These are phyloP conservation scores for Solenodon paradoxus DNA, from an alignment of 2,113 vertebrate species.

Conservation along the genomic window DNA sequence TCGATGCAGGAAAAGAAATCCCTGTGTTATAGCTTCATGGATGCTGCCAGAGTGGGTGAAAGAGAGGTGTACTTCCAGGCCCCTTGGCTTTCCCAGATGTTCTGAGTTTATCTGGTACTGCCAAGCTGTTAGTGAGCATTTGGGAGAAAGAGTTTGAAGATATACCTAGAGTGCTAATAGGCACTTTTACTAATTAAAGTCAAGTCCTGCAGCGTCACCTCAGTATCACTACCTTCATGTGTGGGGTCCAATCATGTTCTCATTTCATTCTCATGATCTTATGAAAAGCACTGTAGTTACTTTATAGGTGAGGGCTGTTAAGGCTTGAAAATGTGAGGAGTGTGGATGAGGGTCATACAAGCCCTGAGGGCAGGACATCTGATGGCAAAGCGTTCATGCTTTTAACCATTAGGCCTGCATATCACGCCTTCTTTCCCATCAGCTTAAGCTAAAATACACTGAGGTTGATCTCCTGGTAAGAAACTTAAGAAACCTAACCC, in stretches of 20 bases:
- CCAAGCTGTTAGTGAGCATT: conserved; percentile 27
- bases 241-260: background rate
- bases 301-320: conserved; percentile 25
- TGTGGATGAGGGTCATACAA: background rate
- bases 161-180: background rate
- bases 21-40: background rate
- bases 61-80: background rate
- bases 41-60: background rate
- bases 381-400: background rate
- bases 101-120: conserved; percentile 22
- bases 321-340: background rate
- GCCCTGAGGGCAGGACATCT: background rate
- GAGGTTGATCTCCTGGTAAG: background rate
- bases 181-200: conserved; percentile 36
- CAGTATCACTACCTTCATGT: background rate
- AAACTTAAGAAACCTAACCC: background rate
- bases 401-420: background rate
- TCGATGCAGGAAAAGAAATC: conserved; percentile 48
- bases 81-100: background rate
- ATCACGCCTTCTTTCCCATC: background rate
- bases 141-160: conserved; percentile 5
- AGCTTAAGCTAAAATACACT: background rate
- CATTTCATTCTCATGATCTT: conserved; percentile 30
- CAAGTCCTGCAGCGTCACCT: background rate
- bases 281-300: background rate